A percentile compares a stretch with the other conserved stretches of the same genome.
Evolutionary conservation across 2,797 vertebrate genomes (phyloP).

Genomic region (Girardinus metallicus): DNA sequence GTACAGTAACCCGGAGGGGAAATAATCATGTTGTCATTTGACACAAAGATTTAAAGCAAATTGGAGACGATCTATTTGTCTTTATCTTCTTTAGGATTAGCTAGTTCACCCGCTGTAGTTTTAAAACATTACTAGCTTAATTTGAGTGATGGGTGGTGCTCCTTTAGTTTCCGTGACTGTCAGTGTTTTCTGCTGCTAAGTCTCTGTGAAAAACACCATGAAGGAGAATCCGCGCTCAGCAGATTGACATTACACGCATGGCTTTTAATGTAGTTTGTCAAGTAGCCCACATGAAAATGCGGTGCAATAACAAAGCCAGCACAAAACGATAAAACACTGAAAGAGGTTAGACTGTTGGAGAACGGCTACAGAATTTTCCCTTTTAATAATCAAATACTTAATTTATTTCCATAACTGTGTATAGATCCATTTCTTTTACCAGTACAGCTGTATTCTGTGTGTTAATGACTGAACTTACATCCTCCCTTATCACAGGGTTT

Average conservation of each 20-base stretch:
- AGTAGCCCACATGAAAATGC: neutral
- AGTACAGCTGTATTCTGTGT: neutral
- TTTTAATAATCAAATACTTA: neutral
- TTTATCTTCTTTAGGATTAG: neutral
- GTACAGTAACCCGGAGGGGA: neutral
- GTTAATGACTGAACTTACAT: no score
- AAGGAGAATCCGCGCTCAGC: neutral
- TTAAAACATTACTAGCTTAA: neutral
- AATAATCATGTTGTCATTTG: neutral
- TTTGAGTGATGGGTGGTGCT: neutral
- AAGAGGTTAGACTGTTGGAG: neutral
- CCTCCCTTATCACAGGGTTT: neutral
- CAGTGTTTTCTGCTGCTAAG: neutral
- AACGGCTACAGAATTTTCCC: neutral
- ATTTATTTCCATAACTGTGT: neutral
- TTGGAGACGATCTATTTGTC: neutral
- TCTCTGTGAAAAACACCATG: neutral
- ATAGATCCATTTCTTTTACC: neutral
- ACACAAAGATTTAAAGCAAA: neutral
- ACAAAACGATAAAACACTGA: neutral
- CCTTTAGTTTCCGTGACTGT: neutral
- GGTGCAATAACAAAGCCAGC: neutral
- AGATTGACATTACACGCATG: neutral
- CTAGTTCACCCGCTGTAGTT: neutral
- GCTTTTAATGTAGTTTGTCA: neutral